phyloP scores from a whole-genome alignment of 2,113 vertebrate species.

The Python bivittatus region DNA sequence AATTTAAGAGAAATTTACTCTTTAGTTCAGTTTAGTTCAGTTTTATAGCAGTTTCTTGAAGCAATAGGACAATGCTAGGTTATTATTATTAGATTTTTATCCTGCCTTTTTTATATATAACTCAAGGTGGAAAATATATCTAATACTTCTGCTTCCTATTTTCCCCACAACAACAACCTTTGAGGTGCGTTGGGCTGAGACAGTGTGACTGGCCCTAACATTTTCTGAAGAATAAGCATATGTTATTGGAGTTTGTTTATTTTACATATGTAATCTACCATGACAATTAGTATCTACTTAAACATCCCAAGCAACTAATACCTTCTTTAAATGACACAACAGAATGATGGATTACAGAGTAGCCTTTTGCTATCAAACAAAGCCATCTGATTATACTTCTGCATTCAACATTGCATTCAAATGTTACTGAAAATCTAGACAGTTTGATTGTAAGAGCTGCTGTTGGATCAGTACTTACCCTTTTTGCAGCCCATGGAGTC shows the following conservation, averaged over 20 bases:
- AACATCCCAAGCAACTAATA: background rate
- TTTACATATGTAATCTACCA: too few species aligned
- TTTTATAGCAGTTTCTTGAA: background rate
- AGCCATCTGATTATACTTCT: background rate
- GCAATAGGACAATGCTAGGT: background rate
- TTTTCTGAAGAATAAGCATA: background rate
- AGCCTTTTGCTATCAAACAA: background rate
- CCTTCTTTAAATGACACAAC: background rate
- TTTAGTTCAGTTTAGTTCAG: background rate
- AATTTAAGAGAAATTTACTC: background rate
- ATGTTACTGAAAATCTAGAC: background rate
- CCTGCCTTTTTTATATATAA: background rate
- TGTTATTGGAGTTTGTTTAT: too few species aligned
- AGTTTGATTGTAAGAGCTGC: background rate
- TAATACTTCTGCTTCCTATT: background rate
- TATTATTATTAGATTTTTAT: background rate
- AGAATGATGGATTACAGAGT: background rate
- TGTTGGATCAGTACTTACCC: too few species aligned
- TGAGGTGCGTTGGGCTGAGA: background rate
- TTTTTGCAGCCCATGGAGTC: too few species aligned
- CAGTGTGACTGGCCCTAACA: background rate
- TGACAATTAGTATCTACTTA: too few species aligned
- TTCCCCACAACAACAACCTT: background rate
- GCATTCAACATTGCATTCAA: background rate
- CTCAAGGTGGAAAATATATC: background rate